These are phyloP conservation scores for Calameuta filiformis DNA, from an alignment of 2,888 invertebrate species.

Conservation along the genomic window DNA sequence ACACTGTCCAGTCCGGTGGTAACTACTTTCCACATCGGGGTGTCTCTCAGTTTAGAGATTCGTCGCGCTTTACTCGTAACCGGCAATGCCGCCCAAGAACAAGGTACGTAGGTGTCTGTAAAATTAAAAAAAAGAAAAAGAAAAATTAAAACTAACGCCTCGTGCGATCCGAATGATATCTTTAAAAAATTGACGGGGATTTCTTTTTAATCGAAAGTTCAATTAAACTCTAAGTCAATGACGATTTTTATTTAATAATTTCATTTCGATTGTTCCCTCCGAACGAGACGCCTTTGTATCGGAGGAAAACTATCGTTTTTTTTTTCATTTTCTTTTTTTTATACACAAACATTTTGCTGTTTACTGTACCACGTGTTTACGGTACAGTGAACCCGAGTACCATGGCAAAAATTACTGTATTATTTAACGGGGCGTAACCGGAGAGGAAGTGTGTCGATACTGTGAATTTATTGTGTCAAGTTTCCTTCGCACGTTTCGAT, in stretches of 20 bases:
- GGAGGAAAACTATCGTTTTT: neutral
- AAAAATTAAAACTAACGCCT: neutral
- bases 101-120: conserved; percentile 42
- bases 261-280: neutral
- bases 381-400: neutral
- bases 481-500: neutral
- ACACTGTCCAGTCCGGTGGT: conserved; percentile 40
- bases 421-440: neutral
- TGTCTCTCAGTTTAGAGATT: neutral
- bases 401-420: neutral
- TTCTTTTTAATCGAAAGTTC: neutral
- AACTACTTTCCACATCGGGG: conserved; percentile 5
- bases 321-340: too few relatives aligned
- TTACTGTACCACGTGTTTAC: neutral
- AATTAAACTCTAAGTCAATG: neutral
- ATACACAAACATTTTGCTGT: neutral
- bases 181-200: neutral
- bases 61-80: neutral
- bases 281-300: neutral
- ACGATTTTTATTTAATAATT: neutral
- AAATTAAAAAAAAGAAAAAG: neutral
- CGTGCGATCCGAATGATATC: too few relatives aligned
- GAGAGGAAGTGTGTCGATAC: neutral
- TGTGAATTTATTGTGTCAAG: neutral
- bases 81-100: conserved; percentile 48